Base-by-base conservation (phyloP, 2,113 vertebrate genomes). In the Myrmecobius fasciatus region DNA sequence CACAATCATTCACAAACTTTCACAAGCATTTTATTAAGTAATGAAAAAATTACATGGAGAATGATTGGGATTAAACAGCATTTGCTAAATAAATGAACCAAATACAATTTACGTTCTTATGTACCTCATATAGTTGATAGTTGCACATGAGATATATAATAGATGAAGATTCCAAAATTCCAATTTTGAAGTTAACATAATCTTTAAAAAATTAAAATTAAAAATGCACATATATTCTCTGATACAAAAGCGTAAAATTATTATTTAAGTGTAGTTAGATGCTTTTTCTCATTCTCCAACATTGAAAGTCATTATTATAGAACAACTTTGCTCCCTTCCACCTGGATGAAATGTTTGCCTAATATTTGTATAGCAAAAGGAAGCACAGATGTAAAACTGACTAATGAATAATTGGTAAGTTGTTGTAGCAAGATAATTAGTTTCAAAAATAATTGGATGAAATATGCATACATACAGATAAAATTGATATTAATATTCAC, bases 401-500 rank as follows among this genome's bases (percentile, higher is more conserved):
- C 49, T 22, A 49, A 49, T 49, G 7, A 49, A 49, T 8, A 49
- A 8, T 49, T 49, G 49, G 6, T 49, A 49, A 49, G 6, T 49
- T 49, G 95, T 51, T 93, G 49, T 49, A 49, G 6, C 49, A 49
- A 49, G 49, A 97, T 49, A 89, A 95, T 95, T 47, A 94, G 89
- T 95, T 97, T 97, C 97, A 96, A 97, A 83, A 98, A 98, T 97
- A 53, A 98, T 94, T 98, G 97, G 96, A 94, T 98, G 98, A 98
- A 98, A 97, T 95, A 98, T 97, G 98, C 28, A 91, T 91, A 96
- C 96, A 98, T 97, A 97, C 93, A 96, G 93, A 97, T 97, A 97
- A 98, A 97, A 96, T 97, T 97, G 96, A 93, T 95, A 96, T 96
- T 95, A 97, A 98, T 98, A 98, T 98, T 98, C 97, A 97, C 95